Base-by-base conservation (phyloP, 2,888 invertebrate species). In the Neocrepidodera transversa region DNA sequence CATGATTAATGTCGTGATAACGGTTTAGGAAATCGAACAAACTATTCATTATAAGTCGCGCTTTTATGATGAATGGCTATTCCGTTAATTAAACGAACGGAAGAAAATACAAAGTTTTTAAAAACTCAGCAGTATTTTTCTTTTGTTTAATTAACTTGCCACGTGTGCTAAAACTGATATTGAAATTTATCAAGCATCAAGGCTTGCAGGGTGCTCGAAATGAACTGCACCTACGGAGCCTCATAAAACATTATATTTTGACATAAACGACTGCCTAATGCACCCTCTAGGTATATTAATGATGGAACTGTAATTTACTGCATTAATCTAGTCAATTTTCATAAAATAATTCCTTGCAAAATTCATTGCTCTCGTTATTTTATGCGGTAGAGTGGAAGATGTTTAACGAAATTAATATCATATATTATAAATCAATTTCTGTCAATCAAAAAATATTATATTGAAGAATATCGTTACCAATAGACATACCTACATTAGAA, bases 271-370 rank as follows among this genome's bases (percentile, higher is more conserved):
- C 52, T 52, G 47, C 32, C 47, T 58, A 52, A 58, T 53, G 53
- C 49, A 53, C 53, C 50, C 47, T 57, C 40, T 50, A 54, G 54
- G 43, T 54, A 54, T 49, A 58, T 58, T 58, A 58, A 61, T 53
- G 57, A 50, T 45, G 45, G 17, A 47, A 32, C 23, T 38, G 26
- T 50, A 49, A 54, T 54, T 61, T 53, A 48, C 42, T 38, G 30
- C 48, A 56, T 60, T 38, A 47, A 43, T 53, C 43, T 43, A 26
- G 43, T 43, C 26, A 17, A 47, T 53, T 36, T 26, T 54, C 35
- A 16, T 23, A 30, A 36, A 49, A 51, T 45, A 18, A 28, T 42
- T 17, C 28, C 48, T 16, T 20, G 35, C 16, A 14, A 23, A 40
- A 49, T 43, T 42, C 50, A 35, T 43, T 11, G 30, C 20, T 17